Evolutionary conservation across 2,797 vertebrate species (phyloP), one percentile per base, ranked within the genome.

Genomic region (Amblyopsis hoosieri): DNA sequence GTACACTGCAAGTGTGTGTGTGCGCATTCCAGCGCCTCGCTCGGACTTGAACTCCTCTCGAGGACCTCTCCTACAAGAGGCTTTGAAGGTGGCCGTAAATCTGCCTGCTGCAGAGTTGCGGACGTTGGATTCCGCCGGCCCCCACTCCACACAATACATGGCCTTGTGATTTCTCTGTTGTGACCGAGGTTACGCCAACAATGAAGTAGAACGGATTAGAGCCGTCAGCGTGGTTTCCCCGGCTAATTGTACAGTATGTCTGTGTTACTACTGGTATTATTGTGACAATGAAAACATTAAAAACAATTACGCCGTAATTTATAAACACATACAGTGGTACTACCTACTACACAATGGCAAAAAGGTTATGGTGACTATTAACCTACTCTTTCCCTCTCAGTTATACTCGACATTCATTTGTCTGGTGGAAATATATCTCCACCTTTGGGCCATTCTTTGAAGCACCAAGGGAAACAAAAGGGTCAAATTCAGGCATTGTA

Each of bases 41-140:
- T 67, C 64, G 72, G 54, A 75, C 57, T 67, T 69, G 72, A 78
- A 72, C 72, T 71, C 47, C 46, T 61, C 64, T 31, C 57, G 12
- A 57, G 19, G 19, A 17, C 42, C 54, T 53, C 47, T 49, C 53
- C 71, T 64, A 37, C 62, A 71, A 72, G 61, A 66, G 60, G 55
- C 71, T 84, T 84, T 78, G 71, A 86, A 85, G 78, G 60, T 51
- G 56, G 49, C 62, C 62, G 79, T 87, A 85, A 89, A 91, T 89
- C 87, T 83, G 67, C 55, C 50, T 2, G 60, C 64, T 64, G 59
- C 14, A 5, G 57, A 59, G 68, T 66, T 46, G n/a, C 10, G 29
- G 52, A 31, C 63, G 71, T 76, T 48, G 29, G 17, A 60, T 29
- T 29, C 23, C 23, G 23, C 23, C 23, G 23, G 23, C 23, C 23